These are phyloP conservation scores for Miichthys miiuy DNA, from an alignment of 2,797 vertebrate species.

Conservation along the genomic window DNA sequence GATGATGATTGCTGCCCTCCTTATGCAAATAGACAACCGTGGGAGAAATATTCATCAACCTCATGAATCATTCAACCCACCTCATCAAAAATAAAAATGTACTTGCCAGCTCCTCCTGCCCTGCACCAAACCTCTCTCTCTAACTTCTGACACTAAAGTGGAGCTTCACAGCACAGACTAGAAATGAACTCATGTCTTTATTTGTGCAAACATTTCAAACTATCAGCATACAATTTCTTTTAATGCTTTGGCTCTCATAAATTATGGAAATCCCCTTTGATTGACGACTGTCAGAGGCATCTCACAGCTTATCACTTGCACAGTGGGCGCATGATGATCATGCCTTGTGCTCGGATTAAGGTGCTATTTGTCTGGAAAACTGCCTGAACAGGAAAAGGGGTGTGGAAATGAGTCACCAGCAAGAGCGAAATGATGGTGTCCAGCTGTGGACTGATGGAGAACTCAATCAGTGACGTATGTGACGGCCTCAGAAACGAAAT, in stretches of 20 bases:
- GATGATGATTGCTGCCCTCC: slow-evolving; percentile 57
- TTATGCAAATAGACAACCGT: slow-evolving; percentile 59
- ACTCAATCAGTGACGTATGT: slow-evolving; percentile 38
- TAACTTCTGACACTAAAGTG: slow-evolving; percentile 28
- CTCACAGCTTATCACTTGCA: slow-evolving; percentile 20
- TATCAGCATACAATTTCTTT: not conserved
- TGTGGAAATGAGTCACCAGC: slow-evolving; percentile 39
- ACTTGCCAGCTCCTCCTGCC: slow-evolving; percentile 38
- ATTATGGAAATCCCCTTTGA: not conserved
- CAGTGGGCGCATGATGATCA: slow-evolving; percentile 11
- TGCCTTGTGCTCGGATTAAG: slow-evolving; percentile 18
- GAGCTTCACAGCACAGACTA: slow-evolving; percentile 30
- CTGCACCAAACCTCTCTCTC: slow-evolving; percentile 26
- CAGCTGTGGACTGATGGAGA: slow-evolving; percentile 37
- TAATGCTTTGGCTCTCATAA: not conserved
- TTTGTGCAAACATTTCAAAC: not conserved
- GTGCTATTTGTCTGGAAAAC: slow-evolving; percentile 28
- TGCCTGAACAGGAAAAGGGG: slow-evolving; percentile 14
- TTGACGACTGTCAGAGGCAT: not conserved
- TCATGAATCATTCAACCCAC: slow-evolving; percentile 74
- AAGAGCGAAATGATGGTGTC: slow-evolving; percentile 25
- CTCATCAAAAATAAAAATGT: slow-evolving; percentile 60
- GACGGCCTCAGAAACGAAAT: slow-evolving; percentile 31
- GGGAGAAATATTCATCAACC: slow-evolving; percentile 51
- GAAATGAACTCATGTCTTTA: slow-evolving; percentile 7